Percentiles rank a stretch among this genome's conserved stretches.
These are phyloP conservation scores for Sphenopsis melanotis DNA, from an alignment of 2,797 vertebrate genomes.

Conservation along the genomic window DNA sequence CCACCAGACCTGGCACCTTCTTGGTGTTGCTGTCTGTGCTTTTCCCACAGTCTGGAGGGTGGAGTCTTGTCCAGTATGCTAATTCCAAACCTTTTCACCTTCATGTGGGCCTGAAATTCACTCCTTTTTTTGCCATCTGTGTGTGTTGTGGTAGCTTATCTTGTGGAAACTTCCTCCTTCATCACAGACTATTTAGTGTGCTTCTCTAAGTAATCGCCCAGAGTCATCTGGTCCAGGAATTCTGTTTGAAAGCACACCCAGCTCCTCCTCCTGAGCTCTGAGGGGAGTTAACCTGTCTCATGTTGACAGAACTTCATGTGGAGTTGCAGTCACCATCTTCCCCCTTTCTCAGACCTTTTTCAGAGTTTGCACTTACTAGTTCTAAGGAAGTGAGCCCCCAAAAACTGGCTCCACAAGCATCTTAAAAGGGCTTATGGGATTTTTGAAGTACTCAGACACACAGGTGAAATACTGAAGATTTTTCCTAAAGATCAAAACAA, in stretches of 20 bases:
- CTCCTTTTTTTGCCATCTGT: background rate
- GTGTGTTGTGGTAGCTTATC: no score
- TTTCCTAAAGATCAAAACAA: background rate
- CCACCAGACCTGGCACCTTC: background rate
- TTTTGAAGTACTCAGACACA: background rate
- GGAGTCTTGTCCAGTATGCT: background rate
- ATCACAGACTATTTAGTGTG: background rate
- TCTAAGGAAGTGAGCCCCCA: background rate
- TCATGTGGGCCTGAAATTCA: background rate
- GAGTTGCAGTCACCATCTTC: background rate
- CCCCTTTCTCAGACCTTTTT: background rate
- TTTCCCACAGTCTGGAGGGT: background rate
- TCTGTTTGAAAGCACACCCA: background rate
- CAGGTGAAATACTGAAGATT: background rate
- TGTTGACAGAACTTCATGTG: background rate
- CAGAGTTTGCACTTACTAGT: background rate
- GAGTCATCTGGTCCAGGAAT: background rate
- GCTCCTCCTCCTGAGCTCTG: background rate
- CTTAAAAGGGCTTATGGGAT: background rate
- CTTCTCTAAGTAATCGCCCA: background rate
- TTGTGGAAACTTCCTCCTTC: background rate
- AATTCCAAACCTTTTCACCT: background rate
- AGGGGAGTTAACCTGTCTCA: background rate
- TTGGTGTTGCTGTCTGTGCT: background rate
- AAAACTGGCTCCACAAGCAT: background rate